A percentile compares a stretch with the other conserved stretches of the same genome.
These are phyloP conservation scores for Synergus japonicus DNA, from an alignment of 2,888 invertebrate genomes.

Conservation along the genomic window DNA sequence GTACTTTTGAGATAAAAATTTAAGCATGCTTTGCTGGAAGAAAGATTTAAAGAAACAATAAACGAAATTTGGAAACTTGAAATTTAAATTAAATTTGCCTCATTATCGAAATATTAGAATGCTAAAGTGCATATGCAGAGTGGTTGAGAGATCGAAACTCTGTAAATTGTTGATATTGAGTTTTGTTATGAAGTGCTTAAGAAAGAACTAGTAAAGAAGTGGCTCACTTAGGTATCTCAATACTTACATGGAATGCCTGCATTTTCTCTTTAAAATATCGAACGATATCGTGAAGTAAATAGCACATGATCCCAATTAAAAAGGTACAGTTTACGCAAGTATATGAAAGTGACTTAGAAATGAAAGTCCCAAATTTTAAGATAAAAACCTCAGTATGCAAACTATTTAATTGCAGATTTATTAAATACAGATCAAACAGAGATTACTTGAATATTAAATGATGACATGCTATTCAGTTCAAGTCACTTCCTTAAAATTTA, in stretches of 20 bases:
- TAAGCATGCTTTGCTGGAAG: constrained; percentile 36
- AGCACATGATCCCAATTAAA: constrained; percentile 21
- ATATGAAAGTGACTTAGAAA: not conserved
- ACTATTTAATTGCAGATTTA: constrained; percentile 7
- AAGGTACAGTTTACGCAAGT: not conserved
- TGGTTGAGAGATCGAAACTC: constrained; percentile 39
- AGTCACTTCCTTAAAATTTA: constrained; percentile 2
- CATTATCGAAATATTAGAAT: constrained; percentile 46
- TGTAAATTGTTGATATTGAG: constrained; percentile 65
- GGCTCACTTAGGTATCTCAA: constrained; percentile 40
- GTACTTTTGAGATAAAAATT: not conserved
- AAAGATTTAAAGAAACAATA: constrained; percentile 40
- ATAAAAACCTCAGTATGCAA: not conserved
- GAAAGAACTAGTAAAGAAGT: constrained; percentile 50
- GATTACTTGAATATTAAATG: constrained; percentile 5
- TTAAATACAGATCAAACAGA: not conserved
- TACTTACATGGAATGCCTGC: constrained; percentile 47
- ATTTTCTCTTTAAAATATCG: constrained; percentile 49
- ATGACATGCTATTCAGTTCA: constrained; percentile 28
- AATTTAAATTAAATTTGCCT: constrained; percentile 43
- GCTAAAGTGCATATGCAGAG: constrained; percentile 33
- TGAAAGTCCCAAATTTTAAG: not conserved
- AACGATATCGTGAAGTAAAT: constrained; percentile 48
- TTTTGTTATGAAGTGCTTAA: constrained; percentile 63
- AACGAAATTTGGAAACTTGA: constrained; percentile 36